Evolutionary conservation across 1,140 invertebrate species (phyloP), one percentile per base, ranked within the genome.

Genomic region (Leptinotarsa defecta): DNA sequence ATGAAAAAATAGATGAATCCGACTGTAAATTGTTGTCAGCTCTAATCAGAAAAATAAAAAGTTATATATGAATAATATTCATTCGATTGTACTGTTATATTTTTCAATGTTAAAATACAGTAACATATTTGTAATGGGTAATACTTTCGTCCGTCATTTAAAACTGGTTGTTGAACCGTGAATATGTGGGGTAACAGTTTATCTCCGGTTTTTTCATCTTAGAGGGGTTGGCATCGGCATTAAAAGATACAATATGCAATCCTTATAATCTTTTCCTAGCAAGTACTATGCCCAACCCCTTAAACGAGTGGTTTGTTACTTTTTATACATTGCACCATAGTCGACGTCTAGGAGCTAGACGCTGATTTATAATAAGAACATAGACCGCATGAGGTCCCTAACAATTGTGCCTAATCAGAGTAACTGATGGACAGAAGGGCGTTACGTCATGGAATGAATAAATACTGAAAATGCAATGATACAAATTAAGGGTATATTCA

Each of bases 391-490:
- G 70, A 77, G 24, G 75, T 68, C 71, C 73, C 64, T 48, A 68
- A 79, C 78, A 79, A 79, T 79, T 71, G 75, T 52, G 22, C 49
- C 68, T 79, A 79, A 79, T 79, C 74, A 79, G 73, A 70, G 78
- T 75, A 77, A 79, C 76, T 79, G 75, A 79, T 73, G 71, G 67
- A 64, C 49, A 64, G 67, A 74, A 74, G 63, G 78, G 78, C 75
- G 72, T 73, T 74, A 73, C 27, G 49, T 43, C 34, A 49, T 64
- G 48, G n/a, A 22, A 49, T 43, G 13, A 57, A 57, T 57, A 57
- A 57, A 57, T 57, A 57, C n/a, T 57, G n/a, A 57, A 57, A 57
- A 57, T 57, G 4, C n/a, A 57, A 57, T 57, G 3, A 57, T 57
- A 57, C 27, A 74, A 74, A 24, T 74, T 68, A 49, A 68, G 65